Evolutionary conservation across 2,888 invertebrate species (phyloP).

Genomic region (Orchesella flavescens): DNA sequence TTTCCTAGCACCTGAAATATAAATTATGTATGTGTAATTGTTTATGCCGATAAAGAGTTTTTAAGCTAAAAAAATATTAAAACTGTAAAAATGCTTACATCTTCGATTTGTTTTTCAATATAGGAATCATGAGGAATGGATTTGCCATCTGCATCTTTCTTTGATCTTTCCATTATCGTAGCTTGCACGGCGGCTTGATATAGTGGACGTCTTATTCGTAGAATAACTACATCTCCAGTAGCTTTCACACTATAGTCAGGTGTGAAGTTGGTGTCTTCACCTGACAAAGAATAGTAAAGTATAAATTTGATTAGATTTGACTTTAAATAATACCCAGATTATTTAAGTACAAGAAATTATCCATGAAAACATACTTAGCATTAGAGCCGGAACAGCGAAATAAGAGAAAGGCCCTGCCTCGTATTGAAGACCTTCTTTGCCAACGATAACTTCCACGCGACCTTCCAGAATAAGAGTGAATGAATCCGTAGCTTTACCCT

Average conservation of each 20-base stretch:
- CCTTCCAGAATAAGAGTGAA: conserved; percentile 96
- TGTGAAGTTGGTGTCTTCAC: conserved; percentile 86
- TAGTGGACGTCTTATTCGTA: conserved; percentile 87
- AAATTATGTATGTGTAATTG: not conserved
- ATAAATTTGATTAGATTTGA: not conserved
- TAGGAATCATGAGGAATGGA: conserved; percentile 77
- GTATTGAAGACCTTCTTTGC: conserved; percentile 91
- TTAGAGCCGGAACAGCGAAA: conserved; percentile 90
- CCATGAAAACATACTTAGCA: conserved; percentile 34
- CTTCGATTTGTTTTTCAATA: conserved; percentile 83
- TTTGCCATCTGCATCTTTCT: conserved; percentile 76
- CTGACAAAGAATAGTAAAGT: conserved; percentile 73
- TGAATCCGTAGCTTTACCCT: conserved; percentile 83
- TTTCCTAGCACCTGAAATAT: conserved; percentile 56
- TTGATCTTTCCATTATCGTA: conserved; percentile 85
- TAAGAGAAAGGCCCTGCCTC: conserved; percentile 97
- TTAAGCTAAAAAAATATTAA: too few relatives aligned
- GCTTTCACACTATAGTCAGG: conserved; percentile 95
- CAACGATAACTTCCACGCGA: conserved; percentile 94
- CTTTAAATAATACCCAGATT: too few relatives aligned
- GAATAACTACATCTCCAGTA: conserved; percentile 86
- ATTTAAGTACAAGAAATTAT: too few relatives aligned
- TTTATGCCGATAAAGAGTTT: too few relatives aligned
- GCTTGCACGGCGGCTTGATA: conserved; percentile 94
- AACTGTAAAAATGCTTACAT: conserved; percentile 49